Evolutionary conservation across 2,113 vertebrate genomes (phyloP), one percentile per base, ranked within the genome.

Genomic region (Eubucco bourcierii): DNA sequence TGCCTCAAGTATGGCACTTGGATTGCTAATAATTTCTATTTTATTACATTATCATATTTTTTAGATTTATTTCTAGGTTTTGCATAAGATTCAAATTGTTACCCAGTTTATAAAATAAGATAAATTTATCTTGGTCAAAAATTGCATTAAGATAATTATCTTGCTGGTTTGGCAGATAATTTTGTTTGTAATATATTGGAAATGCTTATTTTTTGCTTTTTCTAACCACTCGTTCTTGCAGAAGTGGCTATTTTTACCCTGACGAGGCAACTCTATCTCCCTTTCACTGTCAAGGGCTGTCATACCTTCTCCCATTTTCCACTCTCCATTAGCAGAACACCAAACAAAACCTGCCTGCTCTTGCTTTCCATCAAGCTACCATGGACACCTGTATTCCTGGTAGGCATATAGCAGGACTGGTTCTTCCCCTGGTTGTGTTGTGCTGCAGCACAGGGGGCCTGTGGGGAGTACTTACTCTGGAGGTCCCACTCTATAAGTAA

Each of bases 41-140:
- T 96, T 97, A 96, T 97, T 96, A 95, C 95, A 97, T 97, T 97
- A 97, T 88, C 96, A 97, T 97, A 96, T 97, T 96, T 96, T 95
- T 96, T 90, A 94, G 93, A 97, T 97, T 97, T 97, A 96, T 97
- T 97, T 96, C 90, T 83, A 94, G 85, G 76, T 92, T 97, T 97
- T 97, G 96, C 95, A 95, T 96, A 95, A 96, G 93, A 96, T 90
- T 97, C 93, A 96, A 96, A 97, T 96, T 88, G 91, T 86, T 95
- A 93, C 46, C 80, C 81, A 67, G 95, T 96, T 95, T 93, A 88
- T 94, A 95, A 96, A 96, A 95, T 94, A 96, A 94, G 79, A 95
- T 80, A 95, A 90, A 96, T 97, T 95, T 92, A 94, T 97, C 97
- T 97, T 95, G 90, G 90, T 97, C 95, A 97, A 96, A 95, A 97